Base-by-base conservation (phyloP, 2,888 invertebrate genomes). In the Nymphalis c-album region DNA sequence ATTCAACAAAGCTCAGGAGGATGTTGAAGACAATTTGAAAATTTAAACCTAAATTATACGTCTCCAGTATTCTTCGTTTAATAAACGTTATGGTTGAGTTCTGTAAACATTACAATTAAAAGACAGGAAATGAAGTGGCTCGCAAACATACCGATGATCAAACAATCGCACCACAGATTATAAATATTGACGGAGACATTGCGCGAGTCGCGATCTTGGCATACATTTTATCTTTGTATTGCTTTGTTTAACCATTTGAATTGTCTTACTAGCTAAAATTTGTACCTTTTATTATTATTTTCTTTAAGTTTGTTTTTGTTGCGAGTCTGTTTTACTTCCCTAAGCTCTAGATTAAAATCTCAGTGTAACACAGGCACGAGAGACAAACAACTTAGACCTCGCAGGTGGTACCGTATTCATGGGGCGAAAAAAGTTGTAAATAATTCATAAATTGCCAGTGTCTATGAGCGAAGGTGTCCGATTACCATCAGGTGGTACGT, bases 121-220 rank as follows among this genome's bases (percentile, higher is more conserved):
- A 47, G 22, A 40, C 51, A 50, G 48, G 47, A 58, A 57, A 59
- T 64, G 35, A 59, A 59, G 20, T 59, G 50, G 51, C 18, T 18
- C 20, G 59, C 51, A 64, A 64, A 64, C 50, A 51, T 64, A 26
- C 50, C 51, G 20, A 59, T 40, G 46, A 63, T 26, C 35, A 57
- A 45, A 57, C 26, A 47, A 31, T 55, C 31, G 35, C 26, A 17
- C 51, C 40, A 57, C 57, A 63, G 47, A 35, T 48, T 51, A 16
- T 45, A 46, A 61, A 61, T 53, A 63, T 55, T 46, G 53, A 22
- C 26, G 45, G 5, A 46, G 51, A 63, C 35, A 26, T 40, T 45
- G 22, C 26, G 13, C 40, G 26, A 50, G 13, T 22, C 22, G 35
- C 35, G 63, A 63, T 45, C n/a, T 55, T 53, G 22, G 13, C 53